phyloP scores from a whole-genome alignment of 2,888 invertebrate genomes.

The Petrolisthes cinctipes region DNA sequence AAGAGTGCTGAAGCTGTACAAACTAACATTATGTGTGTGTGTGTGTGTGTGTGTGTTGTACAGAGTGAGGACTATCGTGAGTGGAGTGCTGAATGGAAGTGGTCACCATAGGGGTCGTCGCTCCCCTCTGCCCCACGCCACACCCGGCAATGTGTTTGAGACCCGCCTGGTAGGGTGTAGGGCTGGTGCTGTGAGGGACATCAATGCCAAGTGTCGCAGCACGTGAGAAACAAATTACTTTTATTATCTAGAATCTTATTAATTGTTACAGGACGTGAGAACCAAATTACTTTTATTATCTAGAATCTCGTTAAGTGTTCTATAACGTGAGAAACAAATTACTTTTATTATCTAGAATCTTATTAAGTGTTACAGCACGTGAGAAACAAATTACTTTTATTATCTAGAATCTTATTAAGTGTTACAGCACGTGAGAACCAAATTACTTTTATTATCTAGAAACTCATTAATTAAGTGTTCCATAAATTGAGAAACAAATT shows the following conservation, averaged over 20 bases:
- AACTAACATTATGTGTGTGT: too few species aligned
- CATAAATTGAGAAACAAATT: not conserved
- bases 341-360: not conserved
- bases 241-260: not conserved
- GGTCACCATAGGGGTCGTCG: conserved; percentile 42
- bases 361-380: not conserved
- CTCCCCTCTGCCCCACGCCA: conserved; percentile 55
- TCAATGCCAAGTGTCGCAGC: conserved; percentile 61
- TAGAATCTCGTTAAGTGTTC: too few species aligned
- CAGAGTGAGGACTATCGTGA: not conserved
- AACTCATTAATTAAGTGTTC: too few species aligned
- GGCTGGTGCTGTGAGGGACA: conserved; percentile 53
- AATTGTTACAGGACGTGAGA: too few species aligned
- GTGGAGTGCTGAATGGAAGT: not conserved
- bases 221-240: conserved; percentile 42
- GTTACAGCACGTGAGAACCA: too few species aligned
- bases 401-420: too few species aligned
- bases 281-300: not conserved
- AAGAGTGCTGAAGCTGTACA: too few species aligned
- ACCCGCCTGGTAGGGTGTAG: conserved; percentile 58
- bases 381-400: not conserved
- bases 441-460: not conserved
- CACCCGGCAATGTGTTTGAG: conserved; percentile 63
- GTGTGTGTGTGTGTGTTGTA: too few species aligned
- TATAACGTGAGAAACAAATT: not conserved